Conservation (phyloP, 2,888 invertebrate genomes). For the Dasypogon diadema region DNA sequence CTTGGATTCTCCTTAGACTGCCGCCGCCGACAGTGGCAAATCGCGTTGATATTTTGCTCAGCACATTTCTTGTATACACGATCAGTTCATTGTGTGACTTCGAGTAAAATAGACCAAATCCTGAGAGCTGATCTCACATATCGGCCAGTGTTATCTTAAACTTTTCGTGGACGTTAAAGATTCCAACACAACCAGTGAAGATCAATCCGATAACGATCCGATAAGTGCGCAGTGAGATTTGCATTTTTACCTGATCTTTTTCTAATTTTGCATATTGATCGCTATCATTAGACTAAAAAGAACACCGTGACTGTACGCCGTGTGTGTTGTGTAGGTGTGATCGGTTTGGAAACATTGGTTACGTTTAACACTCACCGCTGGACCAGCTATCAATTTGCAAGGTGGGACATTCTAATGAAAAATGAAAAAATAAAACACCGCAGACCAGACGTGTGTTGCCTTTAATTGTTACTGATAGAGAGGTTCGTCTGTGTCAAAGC, state of each 20-base stretch:
- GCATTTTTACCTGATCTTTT: constrained; percentile 20
- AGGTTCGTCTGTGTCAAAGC: background rate
- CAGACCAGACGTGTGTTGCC: background rate
- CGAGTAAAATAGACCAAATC: constrained; percentile 40
- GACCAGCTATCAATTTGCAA: constrained; percentile 30
- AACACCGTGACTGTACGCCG: background rate
- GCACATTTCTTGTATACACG: constrained; percentile 40
- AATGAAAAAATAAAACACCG: background rate
- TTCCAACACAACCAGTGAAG: background rate
- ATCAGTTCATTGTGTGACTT: constrained; percentile 44
- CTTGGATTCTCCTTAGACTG: constrained; percentile 30
- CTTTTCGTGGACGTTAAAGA: constrained; percentile 23
- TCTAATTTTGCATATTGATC: constrained; percentile 1
- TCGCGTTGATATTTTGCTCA: constrained; percentile 42
- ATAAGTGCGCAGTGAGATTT: constrained; percentile 5
- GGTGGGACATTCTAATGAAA: constrained; percentile 28
- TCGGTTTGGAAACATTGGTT: constrained; percentile 10
- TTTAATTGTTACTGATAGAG: constrained; percentile 7
- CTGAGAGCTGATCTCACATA: constrained; percentile 7
- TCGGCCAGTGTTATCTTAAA: constrained; percentile 16
- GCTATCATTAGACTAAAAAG: background rate
- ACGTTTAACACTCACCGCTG: background rate
- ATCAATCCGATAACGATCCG: background rate
- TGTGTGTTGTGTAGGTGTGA: constrained; percentile 33
- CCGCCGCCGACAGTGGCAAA: constrained; percentile 37